phyloP scores from a whole-genome alignment of 2,888 invertebrate genomes.

The Standfussiana lucernea region DNA sequence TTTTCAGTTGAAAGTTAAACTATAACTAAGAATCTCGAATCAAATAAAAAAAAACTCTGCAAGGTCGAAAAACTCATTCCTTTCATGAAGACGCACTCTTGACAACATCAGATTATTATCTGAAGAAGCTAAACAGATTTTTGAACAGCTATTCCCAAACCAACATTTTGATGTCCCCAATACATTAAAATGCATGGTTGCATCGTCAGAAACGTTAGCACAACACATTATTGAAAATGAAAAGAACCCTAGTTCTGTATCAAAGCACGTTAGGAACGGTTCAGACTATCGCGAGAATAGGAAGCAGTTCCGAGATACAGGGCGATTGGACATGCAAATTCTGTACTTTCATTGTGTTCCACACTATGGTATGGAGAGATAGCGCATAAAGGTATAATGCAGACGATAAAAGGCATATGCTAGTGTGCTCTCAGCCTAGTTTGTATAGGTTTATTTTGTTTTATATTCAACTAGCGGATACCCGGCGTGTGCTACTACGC shows the following conservation, averaged over 20 bases:
- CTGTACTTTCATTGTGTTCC: conserved; percentile 43
- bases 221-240: conserved; percentile 48
- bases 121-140: background rate
- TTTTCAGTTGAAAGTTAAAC: background rate
- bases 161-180: conserved; percentile 25
- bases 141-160: background rate
- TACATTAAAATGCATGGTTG: conserved; percentile 3
- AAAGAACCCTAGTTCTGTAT: conserved; percentile 19
- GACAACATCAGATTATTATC: background rate
- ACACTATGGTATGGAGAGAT: conserved; percentile 12
- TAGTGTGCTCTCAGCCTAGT: conserved; percentile 14
- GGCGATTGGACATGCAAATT: conserved; percentile 59
- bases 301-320: conserved; percentile 37
- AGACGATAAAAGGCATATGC: conserved; percentile 44
- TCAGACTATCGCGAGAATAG: conserved; percentile 28
- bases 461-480: background rate
- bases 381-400: conserved; percentile 30
- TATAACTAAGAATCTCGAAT: background rate
- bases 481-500: no score
- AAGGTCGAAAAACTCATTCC: background rate
- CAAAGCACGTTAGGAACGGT: conserved; percentile 32
- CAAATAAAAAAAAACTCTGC: background rate
- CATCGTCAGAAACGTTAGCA: conserved; percentile 43
- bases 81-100: background rate
- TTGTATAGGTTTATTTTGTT: background rate